Percentiles rank a stretch among this genome's conserved stretches.
Conservation (phyloP, 2,888 invertebrate genomes). For the Eilema sororculum region DNA sequence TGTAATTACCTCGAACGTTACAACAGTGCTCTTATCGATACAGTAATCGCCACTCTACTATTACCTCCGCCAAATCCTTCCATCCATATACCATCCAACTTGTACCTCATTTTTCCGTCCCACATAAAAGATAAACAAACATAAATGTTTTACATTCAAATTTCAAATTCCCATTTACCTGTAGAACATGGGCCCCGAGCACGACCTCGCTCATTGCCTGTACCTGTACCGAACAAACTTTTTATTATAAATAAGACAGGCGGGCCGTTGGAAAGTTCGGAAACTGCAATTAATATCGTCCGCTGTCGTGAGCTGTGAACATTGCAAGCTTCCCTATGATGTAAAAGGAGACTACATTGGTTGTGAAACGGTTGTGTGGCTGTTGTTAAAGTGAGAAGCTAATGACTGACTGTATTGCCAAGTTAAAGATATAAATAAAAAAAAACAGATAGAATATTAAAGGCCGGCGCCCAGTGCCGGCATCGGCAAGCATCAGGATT, state of each 20-base stretch:
- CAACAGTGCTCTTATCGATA: no score
- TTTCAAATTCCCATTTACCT: slow-evolving; percentile 1
- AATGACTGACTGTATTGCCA: background rate
- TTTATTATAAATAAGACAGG: slow-evolving; percentile 50
- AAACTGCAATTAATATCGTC: slow-evolving; percentile 58
- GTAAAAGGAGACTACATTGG: background rate
- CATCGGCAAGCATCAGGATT: no score
- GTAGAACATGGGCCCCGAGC: background rate
- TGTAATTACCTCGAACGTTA: no score
- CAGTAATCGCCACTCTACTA: no score
- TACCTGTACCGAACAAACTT: slow-evolving; percentile 38
- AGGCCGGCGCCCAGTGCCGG: no score
- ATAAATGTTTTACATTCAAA: background rate
- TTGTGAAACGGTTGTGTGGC: no score
- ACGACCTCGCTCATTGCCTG: background rate
- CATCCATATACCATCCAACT: background rate
- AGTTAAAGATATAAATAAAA: no score
- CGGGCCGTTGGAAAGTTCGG: slow-evolving; percentile 46
- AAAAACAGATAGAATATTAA: no score
- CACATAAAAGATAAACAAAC: background rate
- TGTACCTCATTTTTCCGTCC: background rate
- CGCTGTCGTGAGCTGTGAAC: slow-evolving; percentile 32
- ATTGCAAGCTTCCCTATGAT: slow-evolving; percentile 17
- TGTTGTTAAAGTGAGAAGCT: background rate
- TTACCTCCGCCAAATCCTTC: no score